Evolutionary conservation across 1,140 invertebrate species (phyloP), one percentile per base, ranked within the genome.

Genomic region (Thaumetopoea pityocampa): DNA sequence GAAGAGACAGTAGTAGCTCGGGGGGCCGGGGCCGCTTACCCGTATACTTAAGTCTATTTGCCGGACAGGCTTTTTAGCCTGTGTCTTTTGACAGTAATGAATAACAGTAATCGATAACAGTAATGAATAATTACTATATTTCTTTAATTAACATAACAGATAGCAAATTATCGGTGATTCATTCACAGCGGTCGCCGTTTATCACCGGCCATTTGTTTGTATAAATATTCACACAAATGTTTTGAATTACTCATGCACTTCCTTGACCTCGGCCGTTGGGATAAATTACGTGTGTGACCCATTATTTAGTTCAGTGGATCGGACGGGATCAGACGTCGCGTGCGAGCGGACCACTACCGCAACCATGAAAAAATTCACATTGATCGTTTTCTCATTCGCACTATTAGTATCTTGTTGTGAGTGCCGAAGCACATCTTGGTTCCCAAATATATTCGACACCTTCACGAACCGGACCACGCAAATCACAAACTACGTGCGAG

Each of bases 401-500:
- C 6, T 71, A 35, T 19, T 67, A 29, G 41, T 56, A 52, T 53
- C 66, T 48, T 53, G 29, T 26, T 48, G 41, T 29, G 72, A 80
- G 10, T 60, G 62, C 22, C 47, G 62, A 4, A 32, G 61, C 34
- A 50, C 44, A 4, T 53, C 55, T 11, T 81, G 74, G 72, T 47
- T 74, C n/a, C 67, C 77, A 5, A 66, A 57, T 14, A 9, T 79
- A 14, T 48, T 77, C 3, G 61, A 67, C 3, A 54, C 45, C 1
- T 37, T 82, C 7, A 46, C 55, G 4, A 68, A 78, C 28, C 72
- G 68, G 48, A 80, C 77, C 2, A 51, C 60, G 2, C 56, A 71
- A 28, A 37, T 81, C 1, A 70, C 55, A 4, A 59, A 71, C 14
- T 81, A 74, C 19, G 71, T 81, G 1, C 58, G 53, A 15, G 43